Base-by-base conservation (phyloP, 2,797 vertebrate genomes). In the Pipistrellus pygmaeus region DNA sequence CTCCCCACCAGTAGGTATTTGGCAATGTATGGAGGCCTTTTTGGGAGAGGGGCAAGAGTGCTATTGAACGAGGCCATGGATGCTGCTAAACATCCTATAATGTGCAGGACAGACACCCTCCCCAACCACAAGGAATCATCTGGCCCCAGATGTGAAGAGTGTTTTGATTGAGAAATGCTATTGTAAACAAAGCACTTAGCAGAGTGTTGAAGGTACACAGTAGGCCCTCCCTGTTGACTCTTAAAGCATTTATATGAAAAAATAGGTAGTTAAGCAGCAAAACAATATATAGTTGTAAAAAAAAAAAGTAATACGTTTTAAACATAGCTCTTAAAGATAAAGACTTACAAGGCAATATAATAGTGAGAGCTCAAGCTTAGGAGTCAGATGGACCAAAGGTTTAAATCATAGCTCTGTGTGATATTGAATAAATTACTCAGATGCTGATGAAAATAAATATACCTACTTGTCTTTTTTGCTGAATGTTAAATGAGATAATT, bases 301-400 rank as follows among this genome's bases (percentile, higher is more conserved):
- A 41, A 41, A 21, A 72, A 85, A 90, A 44, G 18, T 72, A 72
- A 53, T 41, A 32, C 88, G 73, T 88, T 93, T 18, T 72, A 82
- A 95, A 64, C 51, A 77, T 27, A 87, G 57, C 13, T 20, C n/a
- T 85, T 64, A 78, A 91, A 87, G 51, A 80, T 35, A 85, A 93
- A 85, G 46, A 78, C 84, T 62, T 73, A 73, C 5, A 57, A 69
- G 14, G 1, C 44, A 86, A 51, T 23, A 2, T 18, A 17, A 6
- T 46, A 57, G 60, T 30, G 35, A 38, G 30, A 71, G 25, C 20
- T 51, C 3, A 48, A 21, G 25, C n/a, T 86, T 85, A 76, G 18
- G 27, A 55, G 48, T 83, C 41, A 86, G 25, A 55, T 27, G 25
- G 23, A 57, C 46, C 5, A 21, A 21, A n/a, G 4, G 15, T 78